Percentiles rank a stretch among this genome's conserved stretches.
phyloP scores from a whole-genome alignment of 1,140 invertebrate species.

The Nautilus pompilius region DNA sequence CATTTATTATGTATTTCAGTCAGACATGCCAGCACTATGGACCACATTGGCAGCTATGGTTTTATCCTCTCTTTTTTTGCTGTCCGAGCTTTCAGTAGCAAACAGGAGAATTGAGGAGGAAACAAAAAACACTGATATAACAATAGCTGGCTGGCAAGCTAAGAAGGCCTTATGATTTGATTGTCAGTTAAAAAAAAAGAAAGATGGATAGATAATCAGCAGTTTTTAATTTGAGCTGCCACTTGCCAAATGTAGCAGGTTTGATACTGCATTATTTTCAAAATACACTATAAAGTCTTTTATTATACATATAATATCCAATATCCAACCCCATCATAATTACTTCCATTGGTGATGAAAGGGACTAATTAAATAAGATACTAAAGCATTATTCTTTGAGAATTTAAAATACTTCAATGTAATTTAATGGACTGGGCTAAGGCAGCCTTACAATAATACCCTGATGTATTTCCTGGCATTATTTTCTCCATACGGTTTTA shows the following conservation, averaged over 20 bases:
- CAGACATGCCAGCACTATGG: no score
- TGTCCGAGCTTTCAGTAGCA: no score
- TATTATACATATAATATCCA: neutral
- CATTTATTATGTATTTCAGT: no score
- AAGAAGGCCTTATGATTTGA: neutral
- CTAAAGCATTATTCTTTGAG: neutral
- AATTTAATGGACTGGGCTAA: neutral
- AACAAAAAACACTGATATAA: neutral
- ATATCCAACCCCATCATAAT: neutral
- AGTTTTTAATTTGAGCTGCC: neutral
- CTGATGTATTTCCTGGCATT: neutral
- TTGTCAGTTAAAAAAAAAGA: neutral
- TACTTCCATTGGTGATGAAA: neutral
- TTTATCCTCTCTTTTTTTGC: no score
- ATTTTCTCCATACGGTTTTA: neutral
- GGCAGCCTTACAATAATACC: neutral
- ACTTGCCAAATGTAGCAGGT: neutral
- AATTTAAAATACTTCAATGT: neutral
- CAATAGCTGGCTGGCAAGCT: neutral
- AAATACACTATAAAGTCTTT: neutral
- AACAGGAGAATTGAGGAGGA: no score
- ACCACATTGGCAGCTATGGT: no score
- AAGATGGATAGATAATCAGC: neutral
- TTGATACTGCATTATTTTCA: neutral
- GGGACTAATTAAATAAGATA: neutral